Evolutionary conservation across 2,888 invertebrate species (phyloP), one percentile per base, ranked within the genome.

Genomic region (Parapristionchus giblindavisi): DNA sequence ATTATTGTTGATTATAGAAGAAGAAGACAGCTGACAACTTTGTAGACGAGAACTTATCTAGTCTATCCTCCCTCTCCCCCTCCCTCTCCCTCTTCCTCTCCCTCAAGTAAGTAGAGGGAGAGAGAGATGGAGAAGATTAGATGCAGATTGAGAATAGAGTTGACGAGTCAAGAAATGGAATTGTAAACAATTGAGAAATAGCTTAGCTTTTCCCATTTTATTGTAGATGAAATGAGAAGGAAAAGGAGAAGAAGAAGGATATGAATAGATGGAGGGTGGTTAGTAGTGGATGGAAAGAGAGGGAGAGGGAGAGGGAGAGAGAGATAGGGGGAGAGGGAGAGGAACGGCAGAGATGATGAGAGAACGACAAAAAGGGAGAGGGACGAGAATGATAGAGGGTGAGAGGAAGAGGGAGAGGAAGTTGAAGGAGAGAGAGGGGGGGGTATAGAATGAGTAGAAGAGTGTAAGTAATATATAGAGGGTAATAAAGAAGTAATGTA

Each of bases 81-180:
- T 17, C 43, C 8, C 17, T 43, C 43, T 8, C 43, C 11, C 43
- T 43, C 11, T 3, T 21, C n/a, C 36, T 4, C 24, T 60, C 34
- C 14, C 32, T 60, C 60, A 4, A 14, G n/a, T n/a, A n/a, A n/a
- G n/a, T n/a, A n/a, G 32, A 56, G 40, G 43, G 43, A 43, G 63
- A 43, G 63, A 3, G 60, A 32, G 27, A 40, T 29, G 5, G 63
- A 40, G 43, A 43, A 65, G 63, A 65, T 65, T 65, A 65, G 63
- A 65, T 65, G 63, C 43, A 65, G 63, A 65, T 65, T 65, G 43
- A 43, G 63, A 17, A 43, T 8, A 11, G 21, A 36, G 6, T 27
- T 29, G n/a, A n/a, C 24, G 56, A 56, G 56, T 27, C 27, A 17
- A 56, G 24, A 29, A 24, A 29, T 24, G n/a, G 43, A 43, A 8